These are phyloP conservation scores for Microplitis mediator DNA, from an alignment of 1,140 invertebrate species.

Conservation along the genomic window DNA sequence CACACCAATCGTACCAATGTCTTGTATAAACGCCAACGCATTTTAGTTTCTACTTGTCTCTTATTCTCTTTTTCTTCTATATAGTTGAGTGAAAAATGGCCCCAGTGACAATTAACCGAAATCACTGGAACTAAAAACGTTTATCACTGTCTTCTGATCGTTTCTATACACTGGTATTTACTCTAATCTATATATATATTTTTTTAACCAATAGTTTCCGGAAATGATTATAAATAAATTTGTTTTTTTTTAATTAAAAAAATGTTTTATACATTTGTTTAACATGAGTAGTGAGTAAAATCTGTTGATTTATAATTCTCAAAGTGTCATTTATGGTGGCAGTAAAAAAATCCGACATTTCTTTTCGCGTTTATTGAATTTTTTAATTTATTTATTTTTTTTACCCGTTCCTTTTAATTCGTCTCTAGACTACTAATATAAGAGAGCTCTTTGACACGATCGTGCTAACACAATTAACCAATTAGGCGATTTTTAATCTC, in stretches of 20 bases:
- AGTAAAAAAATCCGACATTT: background rate
- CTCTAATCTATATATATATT: background rate
- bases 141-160: slow-evolving; percentile 36
- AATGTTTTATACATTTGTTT: no score
- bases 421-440: background rate
- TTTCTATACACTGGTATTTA: background rate
- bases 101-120: slow-evolving; percentile 41
- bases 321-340: background rate
- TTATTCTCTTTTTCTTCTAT: background rate
- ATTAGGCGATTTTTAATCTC: slow-evolving; percentile 62
- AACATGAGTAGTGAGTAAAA: background rate
- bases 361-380: no score
- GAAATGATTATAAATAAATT: background rate
- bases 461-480: slow-evolving; percentile 56
- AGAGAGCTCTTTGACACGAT: slow-evolving; percentile 31
- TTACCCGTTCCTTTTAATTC: background rate
- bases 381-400: slow-evolving; percentile 4
- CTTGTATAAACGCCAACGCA: background rate
- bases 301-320: no score
- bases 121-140: slow-evolving; percentile 36
- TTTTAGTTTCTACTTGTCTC: background rate
- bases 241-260: no score
- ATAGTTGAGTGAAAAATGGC: slow-evolving; percentile 39
- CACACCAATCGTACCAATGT: background rate
- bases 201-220: background rate